Conservation (phyloP, 2,113 vertebrate species). For the Piliocolobus tephrosceles region DNA sequence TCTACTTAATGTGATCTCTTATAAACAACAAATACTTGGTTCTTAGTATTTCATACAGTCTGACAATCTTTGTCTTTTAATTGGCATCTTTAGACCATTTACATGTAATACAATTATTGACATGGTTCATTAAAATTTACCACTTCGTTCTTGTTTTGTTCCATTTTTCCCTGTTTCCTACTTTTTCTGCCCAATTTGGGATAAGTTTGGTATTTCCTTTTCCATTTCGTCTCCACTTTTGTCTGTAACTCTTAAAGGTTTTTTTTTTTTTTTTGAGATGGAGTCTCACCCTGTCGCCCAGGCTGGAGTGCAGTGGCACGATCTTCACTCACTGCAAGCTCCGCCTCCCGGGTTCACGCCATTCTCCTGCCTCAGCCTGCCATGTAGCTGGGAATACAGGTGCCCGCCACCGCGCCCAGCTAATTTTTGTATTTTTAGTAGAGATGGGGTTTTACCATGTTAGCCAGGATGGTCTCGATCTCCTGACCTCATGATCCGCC, state of each 20-base stretch:
- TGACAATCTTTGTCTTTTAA: not conserved
- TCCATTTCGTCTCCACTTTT: not conserved
- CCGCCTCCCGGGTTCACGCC: rapidly evolving
- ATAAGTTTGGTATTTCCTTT: not conserved
- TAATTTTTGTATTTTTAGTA: too few species aligned
- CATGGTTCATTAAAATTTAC: not conserved
- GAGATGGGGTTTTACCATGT: too few species aligned
- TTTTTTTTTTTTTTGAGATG: not conserved
- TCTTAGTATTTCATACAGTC: not conserved
- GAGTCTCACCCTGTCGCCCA: too few species aligned
- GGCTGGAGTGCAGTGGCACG: too few species aligned
- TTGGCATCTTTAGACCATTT: not conserved
- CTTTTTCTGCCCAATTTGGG: not conserved
- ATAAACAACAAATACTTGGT: not conserved
- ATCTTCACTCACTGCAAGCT: too few species aligned
- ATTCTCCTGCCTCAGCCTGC: too few species aligned
- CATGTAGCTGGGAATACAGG: too few species aligned
- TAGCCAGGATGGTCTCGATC: too few species aligned
- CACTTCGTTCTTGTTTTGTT: not conserved
- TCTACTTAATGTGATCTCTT: not conserved
- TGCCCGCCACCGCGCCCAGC: rapidly evolving
- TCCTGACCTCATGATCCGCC: too few species aligned
- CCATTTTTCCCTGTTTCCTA: not conserved
- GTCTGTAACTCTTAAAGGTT: not conserved
- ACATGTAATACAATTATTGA: not conserved